Evolutionary conservation across 2,113 vertebrate species (phyloP).

Genomic region (Siniperca chuatsi): DNA sequence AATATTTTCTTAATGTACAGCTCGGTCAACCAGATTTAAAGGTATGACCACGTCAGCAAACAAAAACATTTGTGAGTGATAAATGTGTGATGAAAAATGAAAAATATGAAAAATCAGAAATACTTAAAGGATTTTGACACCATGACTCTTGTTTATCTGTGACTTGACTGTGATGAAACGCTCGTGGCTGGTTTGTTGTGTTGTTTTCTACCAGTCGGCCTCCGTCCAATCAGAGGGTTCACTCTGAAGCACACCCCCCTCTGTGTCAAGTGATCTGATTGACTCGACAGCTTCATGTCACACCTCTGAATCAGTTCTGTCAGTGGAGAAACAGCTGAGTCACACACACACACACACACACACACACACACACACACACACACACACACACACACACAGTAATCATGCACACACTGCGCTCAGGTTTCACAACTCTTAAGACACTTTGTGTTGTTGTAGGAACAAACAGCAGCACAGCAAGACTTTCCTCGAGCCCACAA

Average conservation of each 20-base stretch:
- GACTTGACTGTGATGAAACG: constrained; percentile 57
- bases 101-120: background rate
- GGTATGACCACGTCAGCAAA: background rate
- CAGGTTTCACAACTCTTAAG: constrained; percentile 70
- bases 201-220: constrained; percentile 38
- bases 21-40: background rate
- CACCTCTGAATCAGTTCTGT: constrained; percentile 32
- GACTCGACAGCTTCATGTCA: constrained; percentile 45
- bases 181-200: constrained; percentile 33
- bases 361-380: constrained; percentile 36
- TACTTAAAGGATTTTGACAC: background rate
- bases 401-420: constrained; percentile 4
- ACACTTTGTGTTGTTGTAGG: constrained; percentile 59
- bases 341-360: constrained; percentile 41
- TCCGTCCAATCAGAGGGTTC: constrained; percentile 58
- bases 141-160: background rate
- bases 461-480: background rate
- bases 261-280: constrained; percentile 55
- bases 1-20: background rate
- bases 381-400: constrained; percentile 17
- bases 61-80: background rate
- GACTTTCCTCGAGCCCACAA: constrained; percentile 5
- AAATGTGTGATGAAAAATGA: background rate
- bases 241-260: constrained; percentile 56
- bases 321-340: constrained; percentile 70